Base-by-base conservation (phyloP, 2,113 vertebrate genomes). In the Leiothrix lutea region DNA sequence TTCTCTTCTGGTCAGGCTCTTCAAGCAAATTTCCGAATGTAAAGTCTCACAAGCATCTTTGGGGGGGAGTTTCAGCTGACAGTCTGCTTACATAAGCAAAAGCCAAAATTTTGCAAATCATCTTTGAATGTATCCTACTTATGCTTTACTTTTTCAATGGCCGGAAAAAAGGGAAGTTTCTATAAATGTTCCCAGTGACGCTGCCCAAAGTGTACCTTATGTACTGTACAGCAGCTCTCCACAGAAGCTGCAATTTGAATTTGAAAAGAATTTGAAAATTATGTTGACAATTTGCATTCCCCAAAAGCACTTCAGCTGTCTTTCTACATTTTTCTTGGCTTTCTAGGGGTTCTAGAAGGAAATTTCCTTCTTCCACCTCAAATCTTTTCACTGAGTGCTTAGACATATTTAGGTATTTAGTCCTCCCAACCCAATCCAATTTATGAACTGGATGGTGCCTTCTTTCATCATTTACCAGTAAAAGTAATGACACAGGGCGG, bases 231-330 rank as follows among this genome's bases (percentile, higher is more conserved):
- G 62, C 88, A 80, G 71, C 84, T 82, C 84, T 75, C 67, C 44
- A 54, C 85, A 96, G 93, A 96, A 94, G 67, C 85, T 74, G 64
- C 56, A 83, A 94, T 96, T 92, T 95, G 90, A 96, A 92, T 96
- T 92, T 95, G 88, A 96, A 97, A 96, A 83, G 80, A 75, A 86
- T 94, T 95, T 78, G 80, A 92, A 96, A 90, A 92, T 94, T 45
- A 71, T 75, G 72, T 90, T 94, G 93, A 81, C 74, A 66, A 83
- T 92, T 92, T 97, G 80, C 90, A 93, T 96, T 93, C 86, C 60
- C 65, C 72, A 45, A 71, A 93, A 94, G 44, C 42, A 64, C 45
- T 88, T 95, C 90, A 84, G 90, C 90, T 92, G 69, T 81, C 81
- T 91, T 89, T 91, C 74, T 75, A 50, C 28, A 50, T 90, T 95